Evolutionary conservation across 1,140 invertebrate species (phyloP).

Genomic region (Rhopalosiphum maidis): DNA sequence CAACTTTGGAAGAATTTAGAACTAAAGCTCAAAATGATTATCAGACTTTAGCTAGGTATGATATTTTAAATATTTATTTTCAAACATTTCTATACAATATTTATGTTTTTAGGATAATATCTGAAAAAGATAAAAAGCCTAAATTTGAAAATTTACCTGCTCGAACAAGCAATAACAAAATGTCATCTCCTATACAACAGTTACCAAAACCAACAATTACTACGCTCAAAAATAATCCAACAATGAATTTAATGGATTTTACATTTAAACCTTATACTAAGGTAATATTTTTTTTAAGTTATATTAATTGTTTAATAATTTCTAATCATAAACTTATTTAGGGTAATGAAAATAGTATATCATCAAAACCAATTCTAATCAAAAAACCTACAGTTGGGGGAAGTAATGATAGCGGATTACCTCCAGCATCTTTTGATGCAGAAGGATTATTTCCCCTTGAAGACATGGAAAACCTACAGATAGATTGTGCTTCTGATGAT

Average conservation of each 20-base stretch:
- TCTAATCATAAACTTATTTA: not conserved
- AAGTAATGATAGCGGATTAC: constrained; percentile 49
- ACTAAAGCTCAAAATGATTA: constrained; percentile 66
- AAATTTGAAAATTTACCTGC: constrained; percentile 43
- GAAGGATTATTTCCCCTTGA: constrained; percentile 67
- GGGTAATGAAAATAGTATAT: constrained; percentile 27
- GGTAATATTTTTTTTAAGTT: constrained; percentile 33
- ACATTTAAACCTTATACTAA: constrained; percentile 28
- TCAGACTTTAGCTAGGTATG: constrained; percentile 64
- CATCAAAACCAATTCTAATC: not conserved
- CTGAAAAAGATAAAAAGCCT: constrained; percentile 39
- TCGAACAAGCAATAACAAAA: constrained; percentile 35
- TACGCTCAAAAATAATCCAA: constrained; percentile 48
- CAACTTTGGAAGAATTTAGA: constrained; percentile 65
- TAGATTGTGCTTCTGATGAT: constrained; percentile 61
- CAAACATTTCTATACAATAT: not conserved
- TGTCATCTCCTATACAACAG: not conserved
- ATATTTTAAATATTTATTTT: constrained; percentile 5
- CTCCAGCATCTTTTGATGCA: constrained; percentile 63
- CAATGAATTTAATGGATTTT: constrained; percentile 51
- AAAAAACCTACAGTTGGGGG: constrained; percentile 13
- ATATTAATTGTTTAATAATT: not conserved
- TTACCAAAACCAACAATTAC: constrained; percentile 53
- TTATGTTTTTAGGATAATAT: constrained; percentile 45
- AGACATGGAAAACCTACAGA: constrained; percentile 63